Percentiles rank a stretch among this genome's conserved stretches.
phyloP scores from a whole-genome alignment of 2,888 invertebrate species.

The Poecilobothrus nobilitatus region DNA sequence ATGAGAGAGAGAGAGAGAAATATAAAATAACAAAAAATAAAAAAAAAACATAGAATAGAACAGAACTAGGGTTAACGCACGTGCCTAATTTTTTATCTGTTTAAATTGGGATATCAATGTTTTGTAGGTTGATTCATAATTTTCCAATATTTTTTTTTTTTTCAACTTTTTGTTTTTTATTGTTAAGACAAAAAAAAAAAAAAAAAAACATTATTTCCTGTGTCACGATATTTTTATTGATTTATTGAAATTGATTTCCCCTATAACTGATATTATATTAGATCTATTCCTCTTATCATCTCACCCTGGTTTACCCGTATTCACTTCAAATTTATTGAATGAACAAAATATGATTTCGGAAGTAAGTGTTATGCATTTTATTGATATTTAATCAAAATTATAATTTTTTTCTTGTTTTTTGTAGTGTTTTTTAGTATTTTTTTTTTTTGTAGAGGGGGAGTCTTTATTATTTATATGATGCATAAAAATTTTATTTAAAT shows the following conservation, averaged over 20 bases:
- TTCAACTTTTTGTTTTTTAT: not conserved
- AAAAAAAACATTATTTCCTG: not conserved
- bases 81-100: not conserved
- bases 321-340: no score
- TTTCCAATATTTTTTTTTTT: not conserved
- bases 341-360: not conserved
- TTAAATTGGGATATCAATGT: not conserved
- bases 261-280: no score
- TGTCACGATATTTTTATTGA: not conserved
- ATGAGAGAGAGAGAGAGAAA: no score
- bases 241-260: constrained; percentile 4
- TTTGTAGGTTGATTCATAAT: not conserved
- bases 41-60: no score
- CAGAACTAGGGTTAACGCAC: not conserved
- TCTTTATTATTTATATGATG: no score
- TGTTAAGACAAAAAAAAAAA: not conserved
- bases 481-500: no score
- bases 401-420: no score
- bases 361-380: constrained; percentile 6
- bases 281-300: no score
- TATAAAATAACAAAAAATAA: no score
- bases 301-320: no score
- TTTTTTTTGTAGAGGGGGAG: no score
- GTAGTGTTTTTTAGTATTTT: no score
- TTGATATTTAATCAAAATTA: constrained; percentile 2